These are phyloP conservation scores for Augiades crinisus DNA, from an alignment of 2,888 invertebrate genomes.

Conservation along the genomic window DNA sequence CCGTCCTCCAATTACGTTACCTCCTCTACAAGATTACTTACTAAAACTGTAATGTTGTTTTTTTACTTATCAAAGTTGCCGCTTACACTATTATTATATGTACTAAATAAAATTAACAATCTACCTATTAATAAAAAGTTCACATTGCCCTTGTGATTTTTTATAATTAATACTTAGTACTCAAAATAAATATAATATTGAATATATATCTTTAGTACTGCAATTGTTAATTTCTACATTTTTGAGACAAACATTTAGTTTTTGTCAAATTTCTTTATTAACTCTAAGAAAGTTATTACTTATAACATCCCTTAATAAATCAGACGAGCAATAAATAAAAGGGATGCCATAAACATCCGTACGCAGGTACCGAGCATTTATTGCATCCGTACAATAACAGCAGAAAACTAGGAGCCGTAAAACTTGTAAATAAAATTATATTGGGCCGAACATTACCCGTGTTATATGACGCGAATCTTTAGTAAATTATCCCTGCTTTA, in stretches of 20 bases:
- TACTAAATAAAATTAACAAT: too few species aligned
- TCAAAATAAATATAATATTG: too few species aligned
- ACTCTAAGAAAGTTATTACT: not conserved
- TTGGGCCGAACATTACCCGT: slow-evolving; percentile 17
- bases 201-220: too few species aligned
- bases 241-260: not conserved
- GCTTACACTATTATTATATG: too few species aligned
- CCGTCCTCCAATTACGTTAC: too few species aligned
- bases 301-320: not conserved
- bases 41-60: too few species aligned
- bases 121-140: too few species aligned
- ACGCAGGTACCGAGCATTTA: not conserved
- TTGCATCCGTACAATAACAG: not conserved
- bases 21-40: too few species aligned
- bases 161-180: too few species aligned
- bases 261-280: not conserved
- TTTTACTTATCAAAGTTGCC: too few species aligned
- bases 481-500: slow-evolving; percentile 34
- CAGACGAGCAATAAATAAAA: not conserved
- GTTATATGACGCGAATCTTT: slow-evolving; percentile 21
- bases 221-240: too few species aligned
- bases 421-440: slow-evolving; percentile 23
- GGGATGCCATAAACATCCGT: not conserved
- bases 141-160: too few species aligned
- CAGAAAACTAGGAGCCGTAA: slow-evolving; percentile 3